phyloP scores from a whole-genome alignment of 2,113 vertebrate species.

The Thermophis baileyi region DNA sequence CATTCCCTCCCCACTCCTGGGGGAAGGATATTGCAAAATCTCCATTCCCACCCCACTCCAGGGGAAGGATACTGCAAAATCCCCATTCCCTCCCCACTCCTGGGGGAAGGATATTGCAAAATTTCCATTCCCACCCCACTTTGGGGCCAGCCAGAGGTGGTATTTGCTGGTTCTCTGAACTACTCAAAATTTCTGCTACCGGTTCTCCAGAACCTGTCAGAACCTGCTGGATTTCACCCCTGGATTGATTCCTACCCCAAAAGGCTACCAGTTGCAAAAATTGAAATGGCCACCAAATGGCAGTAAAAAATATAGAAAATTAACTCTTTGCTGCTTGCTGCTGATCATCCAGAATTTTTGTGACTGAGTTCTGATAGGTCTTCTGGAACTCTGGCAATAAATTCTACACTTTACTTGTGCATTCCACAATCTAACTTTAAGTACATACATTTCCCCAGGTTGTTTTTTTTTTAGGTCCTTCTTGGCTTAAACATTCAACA shows the following conservation, averaged over 20 bases:
- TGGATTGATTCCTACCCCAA: not conserved
- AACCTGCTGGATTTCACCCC: too few species aligned
- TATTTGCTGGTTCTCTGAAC: too few species aligned
- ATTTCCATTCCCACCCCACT: too few species aligned
- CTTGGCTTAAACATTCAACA: not conserved
- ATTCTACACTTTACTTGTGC: not conserved
- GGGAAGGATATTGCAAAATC: too few species aligned
- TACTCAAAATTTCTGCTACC: too few species aligned
- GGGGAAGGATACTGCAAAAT: too few species aligned
- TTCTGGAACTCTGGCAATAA: not conserved
- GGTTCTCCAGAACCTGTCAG: too few species aligned
- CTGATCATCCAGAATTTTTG: not conserved
- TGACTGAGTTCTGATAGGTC: not conserved
- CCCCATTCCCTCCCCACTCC: too few species aligned
- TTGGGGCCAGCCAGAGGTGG: too few species aligned
- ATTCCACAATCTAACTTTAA: not conserved
- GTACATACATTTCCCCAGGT: not conserved
- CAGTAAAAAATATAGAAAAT: not conserved
- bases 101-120: too few species aligned
- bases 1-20: too few species aligned
- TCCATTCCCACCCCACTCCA: too few species aligned
- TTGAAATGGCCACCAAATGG: not conserved
- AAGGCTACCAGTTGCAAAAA: not conserved
- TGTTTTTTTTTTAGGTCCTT: not conserved
- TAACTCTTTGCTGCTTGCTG: not conserved